Percentiles rank a stretch among this genome's conserved stretches.
Conservation (phyloP, 2,888 invertebrate genomes). For the Aspidiotus rigidus region DNA sequence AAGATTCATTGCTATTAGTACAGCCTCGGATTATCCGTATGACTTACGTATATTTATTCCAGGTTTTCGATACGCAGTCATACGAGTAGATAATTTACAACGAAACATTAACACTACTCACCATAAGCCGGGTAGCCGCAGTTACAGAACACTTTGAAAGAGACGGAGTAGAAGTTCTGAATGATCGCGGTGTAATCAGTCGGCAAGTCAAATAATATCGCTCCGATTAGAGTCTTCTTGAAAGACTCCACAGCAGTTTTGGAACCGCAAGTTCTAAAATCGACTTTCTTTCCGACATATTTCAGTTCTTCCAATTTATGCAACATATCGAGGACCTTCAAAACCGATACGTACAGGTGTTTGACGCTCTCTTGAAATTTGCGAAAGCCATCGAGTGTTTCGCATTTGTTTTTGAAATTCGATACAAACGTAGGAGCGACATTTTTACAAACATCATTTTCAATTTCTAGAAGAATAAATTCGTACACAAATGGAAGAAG, state of each 20-base stretch:
- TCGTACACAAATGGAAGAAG: conserved; percentile 17
- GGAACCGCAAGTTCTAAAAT: background rate
- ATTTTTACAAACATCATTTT: conserved; percentile 23
- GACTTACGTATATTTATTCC: too few species aligned
- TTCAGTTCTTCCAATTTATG: conserved; percentile 23
- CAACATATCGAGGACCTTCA: background rate
- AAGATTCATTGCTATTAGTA: too few species aligned
- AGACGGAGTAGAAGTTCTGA: conserved; percentile 23
- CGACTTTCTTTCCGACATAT: background rate
- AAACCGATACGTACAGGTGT: conserved; percentile 19
- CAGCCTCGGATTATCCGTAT: too few species aligned
- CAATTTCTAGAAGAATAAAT: conserved; percentile 8
- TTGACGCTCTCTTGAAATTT: conserved; percentile 28
- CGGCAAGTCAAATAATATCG: conserved; percentile 23
- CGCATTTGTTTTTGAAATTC: conserved; percentile 25
- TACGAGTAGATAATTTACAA: too few species aligned
- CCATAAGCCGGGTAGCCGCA: conserved; percentile 20
- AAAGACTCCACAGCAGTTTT: conserved; percentile 19
- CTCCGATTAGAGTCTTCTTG: conserved; percentile 20
- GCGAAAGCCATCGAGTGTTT: conserved; percentile 24
- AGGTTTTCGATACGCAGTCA: too few species aligned
- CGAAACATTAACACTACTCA: conserved; percentile 4
- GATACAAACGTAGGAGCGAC: conserved; percentile 11
- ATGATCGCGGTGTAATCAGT: conserved; percentile 13
- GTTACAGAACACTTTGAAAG: conserved; percentile 30